Base-by-base conservation (phyloP, 2,888 invertebrate species). In the Drosophila falleni region DNA sequence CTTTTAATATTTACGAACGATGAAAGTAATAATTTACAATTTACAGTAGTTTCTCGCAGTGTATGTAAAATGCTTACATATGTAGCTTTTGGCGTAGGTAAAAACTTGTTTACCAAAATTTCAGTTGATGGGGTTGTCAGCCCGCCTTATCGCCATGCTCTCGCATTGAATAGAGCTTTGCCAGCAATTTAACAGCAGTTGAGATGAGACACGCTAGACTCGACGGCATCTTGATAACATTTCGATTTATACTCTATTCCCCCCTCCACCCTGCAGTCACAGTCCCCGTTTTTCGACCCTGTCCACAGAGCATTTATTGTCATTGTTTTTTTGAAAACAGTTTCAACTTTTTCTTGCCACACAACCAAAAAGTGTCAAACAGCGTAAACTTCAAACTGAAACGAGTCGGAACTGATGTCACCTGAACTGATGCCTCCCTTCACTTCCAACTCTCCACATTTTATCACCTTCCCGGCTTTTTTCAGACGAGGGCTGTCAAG, bases 361-460 rank as follows among this genome's bases (percentile, higher is more conserved):
- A 78, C 59, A 71, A 71, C 66, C 56, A 44, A 74, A 74, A 74
- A 69, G 87, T 84, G 84, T 89, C 89, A 87, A 81, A 82, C 73
- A 64, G 85, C 82, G 81, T 84, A 84, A 84, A 89, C 85, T 89
- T 89, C 89, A 84, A 87, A 87, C 87, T 88, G 84, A 88, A 88
- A 83, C 83, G 87, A 83, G 81, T 65, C 87, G 83, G 84, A 86
- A 86, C 83, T 87, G 87, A 89, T 89, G 89, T 64, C 87, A 89
- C 82, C 89, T 84, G 85, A 81, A 39, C 47, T 63, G 49, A 5
- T 15, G 53, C 6, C 69, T 64, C 49, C 44, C 16, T 41, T 23
- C 55, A 3, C 29, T 39, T 15, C 44, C 31, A 2, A 11, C 16
- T 16, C 37, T 3, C 13, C 9, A 4, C 42, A 8, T 10, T 9